Conservation (phyloP, 2,113 vertebrate genomes). For the Erinaceus europaeus region DNA sequence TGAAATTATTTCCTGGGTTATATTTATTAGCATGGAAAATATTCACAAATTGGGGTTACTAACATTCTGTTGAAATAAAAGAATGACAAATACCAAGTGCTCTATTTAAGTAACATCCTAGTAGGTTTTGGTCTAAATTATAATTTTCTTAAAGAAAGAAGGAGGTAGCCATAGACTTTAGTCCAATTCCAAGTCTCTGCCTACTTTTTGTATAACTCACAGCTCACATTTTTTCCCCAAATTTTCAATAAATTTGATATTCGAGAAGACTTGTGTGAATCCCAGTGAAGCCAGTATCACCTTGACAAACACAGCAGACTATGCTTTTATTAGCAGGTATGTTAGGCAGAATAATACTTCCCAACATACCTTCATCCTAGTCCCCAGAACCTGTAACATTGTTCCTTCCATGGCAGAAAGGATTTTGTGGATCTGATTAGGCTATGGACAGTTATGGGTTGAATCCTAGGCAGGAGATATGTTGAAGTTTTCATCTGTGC, state of each 20-base stretch:
- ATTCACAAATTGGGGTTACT: neutral
- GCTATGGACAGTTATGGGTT: neutral
- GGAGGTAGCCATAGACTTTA: neutral
- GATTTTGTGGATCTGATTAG: neutral
- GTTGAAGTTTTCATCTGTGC: neutral
- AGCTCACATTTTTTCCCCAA: neutral
- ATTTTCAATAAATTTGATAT: neutral
- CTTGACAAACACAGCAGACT: neutral
- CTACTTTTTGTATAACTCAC: neutral
- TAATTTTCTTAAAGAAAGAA: neutral
- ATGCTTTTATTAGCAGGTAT: neutral
- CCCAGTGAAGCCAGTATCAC: neutral
- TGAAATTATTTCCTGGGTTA: neutral
- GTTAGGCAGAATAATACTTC: neutral
- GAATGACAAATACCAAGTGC: neutral
- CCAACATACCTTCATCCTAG: neutral
- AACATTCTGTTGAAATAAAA: slow-evolving; percentile 16
- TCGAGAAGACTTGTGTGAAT: neutral
- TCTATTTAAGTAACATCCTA: neutral
- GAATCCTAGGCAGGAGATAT: neutral
- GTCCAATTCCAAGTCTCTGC: neutral
- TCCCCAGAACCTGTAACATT: neutral
- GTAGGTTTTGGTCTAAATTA: neutral
- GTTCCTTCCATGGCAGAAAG: neutral
- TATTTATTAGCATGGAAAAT: neutral